These are phyloP conservation scores for Stramonita haemastoma DNA, from an alignment of 2,888 invertebrate genomes.

Conservation along the genomic window DNA sequence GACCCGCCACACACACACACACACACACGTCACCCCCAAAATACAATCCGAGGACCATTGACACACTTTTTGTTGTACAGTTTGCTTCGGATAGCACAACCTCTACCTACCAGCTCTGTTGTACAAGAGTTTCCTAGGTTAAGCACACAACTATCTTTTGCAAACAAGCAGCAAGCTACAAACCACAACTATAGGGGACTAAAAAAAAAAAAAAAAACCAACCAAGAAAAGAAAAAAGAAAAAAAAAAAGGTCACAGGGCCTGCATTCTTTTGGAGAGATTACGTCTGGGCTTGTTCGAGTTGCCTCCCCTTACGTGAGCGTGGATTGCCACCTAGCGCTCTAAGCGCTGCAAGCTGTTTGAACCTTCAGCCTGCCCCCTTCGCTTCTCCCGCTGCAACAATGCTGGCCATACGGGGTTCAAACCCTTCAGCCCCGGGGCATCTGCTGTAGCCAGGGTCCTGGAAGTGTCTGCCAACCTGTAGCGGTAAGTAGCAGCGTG, in stretches of 20 bases:
- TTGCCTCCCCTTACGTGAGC: constrained; percentile 30
- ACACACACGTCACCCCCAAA: too few relatives aligned
- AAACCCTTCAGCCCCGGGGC: not conserved
- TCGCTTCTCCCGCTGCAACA: not conserved
- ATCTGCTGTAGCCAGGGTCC: constrained; percentile 23
- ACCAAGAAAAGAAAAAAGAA: too few relatives aligned
- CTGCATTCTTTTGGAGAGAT: not conserved
- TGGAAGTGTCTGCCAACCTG: constrained; percentile 30
- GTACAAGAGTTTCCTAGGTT: too few relatives aligned
- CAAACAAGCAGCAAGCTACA: too few relatives aligned
- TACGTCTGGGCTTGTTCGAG: constrained; percentile 39
- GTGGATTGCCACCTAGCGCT: constrained; percentile 45
- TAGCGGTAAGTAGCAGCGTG: constrained; percentile 38
- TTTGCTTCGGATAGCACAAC: too few relatives aligned
- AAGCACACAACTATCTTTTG: too few relatives aligned
- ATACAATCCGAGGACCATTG: too few relatives aligned
- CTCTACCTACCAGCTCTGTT: too few relatives aligned
- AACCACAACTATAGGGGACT: too few relatives aligned
- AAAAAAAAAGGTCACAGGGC: not conserved
- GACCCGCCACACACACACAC: too few relatives aligned
- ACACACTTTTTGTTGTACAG: too few relatives aligned
- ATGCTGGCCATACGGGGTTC: constrained; percentile 20
- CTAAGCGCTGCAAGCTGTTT: constrained; percentile 35
- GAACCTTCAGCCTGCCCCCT: not conserved
- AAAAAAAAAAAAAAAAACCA: too few relatives aligned